Percentiles rank a stretch among this genome's conserved stretches.
These are phyloP conservation scores for Oostethus manadensis DNA, from an alignment of 2,113 vertebrate species.

Conservation along the genomic window DNA sequence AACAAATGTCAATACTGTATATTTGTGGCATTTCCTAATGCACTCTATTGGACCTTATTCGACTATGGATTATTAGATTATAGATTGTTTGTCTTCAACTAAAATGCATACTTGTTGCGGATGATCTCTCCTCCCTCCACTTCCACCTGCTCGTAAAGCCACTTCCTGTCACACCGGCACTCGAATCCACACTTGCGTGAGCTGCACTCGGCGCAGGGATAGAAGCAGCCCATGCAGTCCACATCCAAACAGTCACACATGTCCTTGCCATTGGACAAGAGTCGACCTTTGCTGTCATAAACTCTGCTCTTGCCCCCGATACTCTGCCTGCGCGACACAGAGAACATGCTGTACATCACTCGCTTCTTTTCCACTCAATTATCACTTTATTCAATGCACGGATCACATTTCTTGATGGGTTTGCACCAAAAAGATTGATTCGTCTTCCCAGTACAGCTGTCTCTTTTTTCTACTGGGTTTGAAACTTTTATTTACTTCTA, in stretches of 20 bases:
- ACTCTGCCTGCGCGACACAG: conserved; percentile 69
- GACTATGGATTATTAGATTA: too few relatives aligned
- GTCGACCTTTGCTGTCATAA: conserved; percentile 85
- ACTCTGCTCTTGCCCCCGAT: conserved; percentile 85
- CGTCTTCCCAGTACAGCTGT: too few relatives aligned
- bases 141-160: conserved; percentile 96
- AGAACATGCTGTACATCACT: not conserved
- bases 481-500: too few relatives aligned
- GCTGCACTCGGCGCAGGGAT: conserved; percentile 83
- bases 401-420: too few relatives aligned
- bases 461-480: too few relatives aligned
- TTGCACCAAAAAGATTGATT: too few relatives aligned
- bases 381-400: not conserved
- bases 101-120: conserved; percentile 83
- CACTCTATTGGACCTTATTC: not conserved
- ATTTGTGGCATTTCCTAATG: not conserved
- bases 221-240: conserved; percentile 95
- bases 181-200: conserved; percentile 91
- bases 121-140: conserved; percentile 95
- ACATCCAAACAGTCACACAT: conserved; percentile 93
- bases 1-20: too few relatives aligned
- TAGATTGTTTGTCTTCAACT: conserved; percentile 15
- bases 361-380: not conserved
- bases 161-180: conserved; percentile 95
- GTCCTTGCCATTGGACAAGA: conserved; percentile 85